Conservation (phyloP, 2,888 invertebrate genomes). For the Lycaena phlaeas region DNA sequence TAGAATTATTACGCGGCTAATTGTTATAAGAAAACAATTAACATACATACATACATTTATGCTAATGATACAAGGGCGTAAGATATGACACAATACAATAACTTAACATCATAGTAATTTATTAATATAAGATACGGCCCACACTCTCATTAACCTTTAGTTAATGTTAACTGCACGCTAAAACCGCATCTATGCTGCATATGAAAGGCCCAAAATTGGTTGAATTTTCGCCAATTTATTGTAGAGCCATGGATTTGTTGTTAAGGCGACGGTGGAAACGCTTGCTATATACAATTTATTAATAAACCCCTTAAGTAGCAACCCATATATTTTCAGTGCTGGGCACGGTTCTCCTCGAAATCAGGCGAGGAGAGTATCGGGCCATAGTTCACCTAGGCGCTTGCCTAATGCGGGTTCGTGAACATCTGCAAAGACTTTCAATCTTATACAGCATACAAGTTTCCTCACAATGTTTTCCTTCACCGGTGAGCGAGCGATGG, state of each 20-base stretch:
- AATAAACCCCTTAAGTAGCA: too few species aligned
- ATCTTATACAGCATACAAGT: too few species aligned
- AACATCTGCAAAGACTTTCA: too few species aligned
- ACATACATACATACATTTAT: background rate
- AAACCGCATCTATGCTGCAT: conserved; percentile 9
- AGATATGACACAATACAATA: background rate
- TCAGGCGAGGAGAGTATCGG: too few species aligned
- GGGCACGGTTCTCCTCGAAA: too few species aligned
- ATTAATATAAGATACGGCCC: background rate
- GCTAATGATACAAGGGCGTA: conserved; percentile 1
- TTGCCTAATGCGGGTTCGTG: too few species aligned
- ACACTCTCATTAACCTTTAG: conserved; percentile 3
- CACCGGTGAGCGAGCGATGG: too few species aligned
- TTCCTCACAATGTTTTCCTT: too few species aligned
- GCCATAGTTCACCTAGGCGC: too few species aligned
- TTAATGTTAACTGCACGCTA: background rate
- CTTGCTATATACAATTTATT: too few species aligned
- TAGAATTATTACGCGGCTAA: background rate
- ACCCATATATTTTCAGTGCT: too few species aligned
- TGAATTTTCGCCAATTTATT: conserved; percentile 13
- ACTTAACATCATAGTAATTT: background rate
- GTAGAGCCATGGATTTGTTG: background rate
- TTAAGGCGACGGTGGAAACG: background rate
- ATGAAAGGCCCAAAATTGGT: conserved; percentile 11
- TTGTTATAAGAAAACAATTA: background rate